Base-by-base conservation (phyloP, 2,113 vertebrate species). In the Calyptomena viridis region DNA sequence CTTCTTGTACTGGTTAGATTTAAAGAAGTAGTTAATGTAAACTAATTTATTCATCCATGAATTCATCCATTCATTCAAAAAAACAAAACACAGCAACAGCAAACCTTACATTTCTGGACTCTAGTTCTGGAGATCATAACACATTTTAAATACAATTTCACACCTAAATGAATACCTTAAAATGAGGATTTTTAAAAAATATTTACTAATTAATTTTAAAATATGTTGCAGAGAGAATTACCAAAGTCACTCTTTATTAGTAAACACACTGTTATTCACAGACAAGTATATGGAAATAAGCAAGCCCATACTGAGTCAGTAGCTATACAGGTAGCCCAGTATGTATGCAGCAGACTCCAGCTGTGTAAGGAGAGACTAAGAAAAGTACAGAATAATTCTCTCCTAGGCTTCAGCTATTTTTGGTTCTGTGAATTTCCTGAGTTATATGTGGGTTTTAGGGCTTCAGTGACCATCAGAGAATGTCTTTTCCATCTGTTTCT, bases 401-500 rank as follows among this genome's bases (percentile, higher is more conserved):
- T 84, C 27, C 37, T 58, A 78, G 55, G 8, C 8, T 87, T 90
- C 72, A 80, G 58, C 47, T 78, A 30, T 59, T 94, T 91, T 93
- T 2, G 6, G 27, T 67, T 84, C 30, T 44, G 33, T 22, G 60
- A 71, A 52, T 82, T 95, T 96, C 77, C 84, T 72, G 81, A 84
- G 19, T 79, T 84, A 47, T 74, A 59, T 78, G 60, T 78, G 42
- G 8, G 0, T 89, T 86, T 39, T 8, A 35, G 69, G 81, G 35
- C 63, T 87, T 59, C 30, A 27, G 42, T 89, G 69, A 42, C 60
- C 42, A 73, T 66, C 37, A 80, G 31, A 24, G 12, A 80, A 95
- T 81, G 39, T 44, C 66, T 91, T 96, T 94, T 81, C 73, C 91
- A 50, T 58, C 37, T 92, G 56, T 67, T 94, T 67, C 47, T 74